phyloP scores from a whole-genome alignment of 35 echinoderm and acorn worm genomes.

The Apostichopus parvimensis region DNA sequence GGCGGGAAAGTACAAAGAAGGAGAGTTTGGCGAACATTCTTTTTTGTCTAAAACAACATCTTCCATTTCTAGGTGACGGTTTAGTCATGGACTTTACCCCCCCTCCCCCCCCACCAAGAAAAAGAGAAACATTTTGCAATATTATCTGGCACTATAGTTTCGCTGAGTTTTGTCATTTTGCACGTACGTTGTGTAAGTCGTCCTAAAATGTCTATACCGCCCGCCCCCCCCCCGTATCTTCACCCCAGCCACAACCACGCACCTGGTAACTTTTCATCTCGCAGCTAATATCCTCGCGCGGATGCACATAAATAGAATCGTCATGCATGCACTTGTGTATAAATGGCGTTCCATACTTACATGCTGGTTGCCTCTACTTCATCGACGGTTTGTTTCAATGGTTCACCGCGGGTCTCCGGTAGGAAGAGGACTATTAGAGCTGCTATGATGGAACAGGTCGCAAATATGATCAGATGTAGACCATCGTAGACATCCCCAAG shows the following conservation, averaged over 20 bases:
- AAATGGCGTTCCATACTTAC: slow-evolving; percentile 44
- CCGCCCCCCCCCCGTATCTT: no score
- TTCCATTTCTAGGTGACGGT: no score
- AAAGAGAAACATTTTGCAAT: no score
- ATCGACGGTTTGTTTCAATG: slow-evolving; percentile 72
- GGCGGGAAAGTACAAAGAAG: no score
- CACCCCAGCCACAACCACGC: no score
- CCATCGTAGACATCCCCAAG: slow-evolving; percentile 48
- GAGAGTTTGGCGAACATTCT: no score
- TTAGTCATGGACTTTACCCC: no score
- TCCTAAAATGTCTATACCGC: no score
- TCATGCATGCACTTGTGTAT: not conserved
- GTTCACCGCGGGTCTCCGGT: slow-evolving; percentile 71
- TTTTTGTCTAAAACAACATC: not conserved
- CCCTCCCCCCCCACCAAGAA: no score
- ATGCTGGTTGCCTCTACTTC: slow-evolving; percentile 66
- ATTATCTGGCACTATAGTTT: no score
- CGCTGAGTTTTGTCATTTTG: no score
- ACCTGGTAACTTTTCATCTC: not conserved
- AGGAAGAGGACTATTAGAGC: slow-evolving; percentile 63
- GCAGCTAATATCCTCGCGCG: not conserved
- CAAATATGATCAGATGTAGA: slow-evolving; percentile 75
- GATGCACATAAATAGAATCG: not conserved
- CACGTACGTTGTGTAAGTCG: no score
- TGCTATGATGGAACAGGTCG: slow-evolving; percentile 36